phyloP scores from a whole-genome alignment of 2,113 vertebrate species.

The Brachyhypopomus gauderio region DNA sequence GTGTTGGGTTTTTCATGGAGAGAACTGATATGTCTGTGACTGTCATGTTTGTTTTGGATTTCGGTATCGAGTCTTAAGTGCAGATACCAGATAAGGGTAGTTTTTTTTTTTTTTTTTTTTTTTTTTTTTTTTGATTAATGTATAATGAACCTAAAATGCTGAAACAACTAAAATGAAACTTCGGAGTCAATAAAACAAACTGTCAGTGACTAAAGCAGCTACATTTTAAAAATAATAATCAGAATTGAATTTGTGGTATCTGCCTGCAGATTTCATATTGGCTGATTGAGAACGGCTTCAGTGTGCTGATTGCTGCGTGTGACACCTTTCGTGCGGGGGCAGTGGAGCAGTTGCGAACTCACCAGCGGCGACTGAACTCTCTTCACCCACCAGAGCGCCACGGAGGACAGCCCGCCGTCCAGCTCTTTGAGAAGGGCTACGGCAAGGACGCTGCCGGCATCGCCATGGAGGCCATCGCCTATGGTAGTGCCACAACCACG shows the following conservation, averaged over 20 bases:
- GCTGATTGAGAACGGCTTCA: constrained; percentile 95
- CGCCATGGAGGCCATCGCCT: constrained; percentile 96
- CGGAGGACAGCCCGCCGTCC: constrained; percentile 81
- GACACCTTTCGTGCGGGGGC: constrained; percentile 96
- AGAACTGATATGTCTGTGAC: too few relatives aligned
- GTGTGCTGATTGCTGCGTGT: constrained; percentile 93
- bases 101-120: too few relatives aligned
- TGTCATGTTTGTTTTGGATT: too few relatives aligned
- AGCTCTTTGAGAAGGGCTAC: constrained; percentile 96
- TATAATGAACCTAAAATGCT: not conserved
- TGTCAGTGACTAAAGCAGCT: not conserved
- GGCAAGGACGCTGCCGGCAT: constrained; percentile 97
- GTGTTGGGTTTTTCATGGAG: too few relatives aligned
- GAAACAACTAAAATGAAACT: not conserved
- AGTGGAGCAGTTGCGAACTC: constrained; percentile 95
- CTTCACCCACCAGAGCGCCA: constrained; percentile 88
- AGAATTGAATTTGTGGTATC: not conserved
- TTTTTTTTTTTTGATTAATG: too few relatives aligned
- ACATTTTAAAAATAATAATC: not conserved
- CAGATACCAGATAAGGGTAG: not conserved
- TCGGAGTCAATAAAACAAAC: not conserved
- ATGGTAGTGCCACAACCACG: constrained; percentile 71
- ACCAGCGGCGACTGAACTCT: constrained; percentile 89
- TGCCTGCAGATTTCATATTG: constrained; percentile 89
- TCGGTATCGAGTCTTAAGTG: too few relatives aligned